Base-by-base conservation (phyloP, 2,888 invertebrate species). In the Hymenopus coronatus region DNA sequence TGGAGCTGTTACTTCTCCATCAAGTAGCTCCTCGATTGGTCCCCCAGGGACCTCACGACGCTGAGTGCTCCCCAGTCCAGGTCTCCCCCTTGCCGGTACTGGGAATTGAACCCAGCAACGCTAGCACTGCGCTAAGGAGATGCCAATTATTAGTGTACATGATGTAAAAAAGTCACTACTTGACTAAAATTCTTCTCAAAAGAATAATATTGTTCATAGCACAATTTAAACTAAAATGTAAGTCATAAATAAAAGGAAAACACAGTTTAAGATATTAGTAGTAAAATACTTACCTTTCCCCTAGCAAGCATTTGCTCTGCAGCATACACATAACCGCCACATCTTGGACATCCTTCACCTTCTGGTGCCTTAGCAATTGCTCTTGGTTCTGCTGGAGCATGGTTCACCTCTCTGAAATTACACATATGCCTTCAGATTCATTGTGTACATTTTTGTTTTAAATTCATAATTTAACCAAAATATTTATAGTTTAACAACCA, bases 301-400 rank as follows among this genome's bases (percentile, higher is more conserved):
- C 97, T 96, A 91, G 98, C 98, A 92, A 98, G 95, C 97, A 98
- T 98, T 94, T 98, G 97, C 94, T 98, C 98, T 90, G 98, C 98
- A 90, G 97, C 97, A 93, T 98, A 98, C 88, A 98, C 98, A 93
- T 94, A 97, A 91, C 98, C 97, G 91, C 98, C 98, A 93, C 98
- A 98, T 92, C 98, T 95, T 54, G 98, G 98, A 92, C 98, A 98
- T 90, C 97, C 98, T 93, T 97, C 95, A 88, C 97, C 97, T 91
- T 97, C 96, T 83, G 97, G 97, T 88, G 97, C 97, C 94, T 96
- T 97, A 54, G 97, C 97, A 92, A 97, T 96, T 90, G 95, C 94
- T 91, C 96, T 95, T 82, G 97, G 94, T 93, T 96, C 96, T 93
- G 96, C 91, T 87, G 90, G 81, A 25, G 90, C 90, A 28, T 90